Percentiles rank a stretch among this genome's conserved stretches.
Evolutionary conservation across 2,113 vertebrate genomes (phyloP).

Genomic region (Tragulus kanchil): DNA sequence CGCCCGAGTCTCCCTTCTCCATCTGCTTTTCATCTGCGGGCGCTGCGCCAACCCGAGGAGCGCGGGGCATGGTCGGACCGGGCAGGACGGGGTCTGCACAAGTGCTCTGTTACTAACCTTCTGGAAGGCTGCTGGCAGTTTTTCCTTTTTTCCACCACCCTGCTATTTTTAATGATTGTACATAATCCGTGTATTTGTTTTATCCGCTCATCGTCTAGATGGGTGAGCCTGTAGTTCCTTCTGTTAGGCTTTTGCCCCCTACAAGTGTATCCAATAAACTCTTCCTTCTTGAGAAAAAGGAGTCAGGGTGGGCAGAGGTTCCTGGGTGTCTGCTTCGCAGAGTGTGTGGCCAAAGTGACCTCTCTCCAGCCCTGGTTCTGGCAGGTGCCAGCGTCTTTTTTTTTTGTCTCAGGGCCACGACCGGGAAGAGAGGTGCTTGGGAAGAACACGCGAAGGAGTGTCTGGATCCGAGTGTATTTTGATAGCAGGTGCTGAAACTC

Average conservation of each 20-base stretch:
- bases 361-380: rapidly evolving
- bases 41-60: background rate
- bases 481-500: background rate
- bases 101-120: background rate
- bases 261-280: slow-evolving; percentile 74
- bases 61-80: background rate
- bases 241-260: slow-evolving; percentile 66
- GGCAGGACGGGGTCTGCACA: background rate
- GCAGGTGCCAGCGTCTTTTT: background rate
- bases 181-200: slow-evolving; percentile 59
- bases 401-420: background rate
- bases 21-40: background rate
- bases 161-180: slow-evolving; percentile 76
- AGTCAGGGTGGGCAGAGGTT: background rate
- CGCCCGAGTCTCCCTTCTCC: rapidly evolving
- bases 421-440: rapidly evolving
- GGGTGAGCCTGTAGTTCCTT: slow-evolving; percentile 12
- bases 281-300: slow-evolving; percentile 43
- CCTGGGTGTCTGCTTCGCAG: background rate
- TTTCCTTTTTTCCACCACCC: slow-evolving; percentile 64
- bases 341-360: rapidly evolving
- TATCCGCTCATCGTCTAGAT: slow-evolving; percentile 12
- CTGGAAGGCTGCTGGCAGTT: slow-evolving; percentile 83
- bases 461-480: background rate
- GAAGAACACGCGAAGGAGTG: rapidly evolving